Evolutionary conservation across 2,797 vertebrate species (phyloP), one percentile per base, ranked within the genome.

Genomic region (Dermochelys coriacea): DNA sequence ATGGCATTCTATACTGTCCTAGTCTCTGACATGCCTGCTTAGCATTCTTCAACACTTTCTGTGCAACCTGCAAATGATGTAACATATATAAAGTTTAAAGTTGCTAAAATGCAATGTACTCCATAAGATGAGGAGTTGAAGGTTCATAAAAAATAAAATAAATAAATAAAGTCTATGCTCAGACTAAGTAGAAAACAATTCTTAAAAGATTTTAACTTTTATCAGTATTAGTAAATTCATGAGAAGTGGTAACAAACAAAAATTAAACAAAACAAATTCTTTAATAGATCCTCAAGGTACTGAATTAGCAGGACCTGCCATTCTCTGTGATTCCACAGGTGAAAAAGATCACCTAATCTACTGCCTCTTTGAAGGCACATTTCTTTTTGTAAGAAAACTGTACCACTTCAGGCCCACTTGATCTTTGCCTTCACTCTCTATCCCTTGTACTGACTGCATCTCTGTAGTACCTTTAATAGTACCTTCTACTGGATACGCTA

Each of bases 41-140:
- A 75, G 99, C 99, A 34, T 99, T 99, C 98, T 99, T 99, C 98
- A 99, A 97, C 96, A 99, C 99, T 96, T 99, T 99, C 95, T 99
- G 99, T 78, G 99, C 99, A 93, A 98, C 98, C 99, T 99, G 94
- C 59, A 92, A 93, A 34, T 87, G 54, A 95, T n/a, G n/a, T 71
- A 47, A 93, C 52, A 19, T 55, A 8, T 3, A 90, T 85, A 19
- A 80, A 91, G n/a, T 0, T 77, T 31, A 5, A 50, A 0, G 1
- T 82, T 84, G 10, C 85, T 51, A 94, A 88, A 92, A 68, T 25
- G 34, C 3, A 1, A 9, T 80, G 51, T n/a, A 80, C 90, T 90
- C 57, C 59, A 2, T 34, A 82, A 68, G n/a, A 45, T 75, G 37
- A 75, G 12, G 23, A 45, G 7, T 11, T 68, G 64, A 68, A 68